A percentile compares a stretch with the other conserved stretches of the same genome.
Evolutionary conservation across 2,888 invertebrate genomes (phyloP).

Genomic region (Clunio marinus): DNA sequence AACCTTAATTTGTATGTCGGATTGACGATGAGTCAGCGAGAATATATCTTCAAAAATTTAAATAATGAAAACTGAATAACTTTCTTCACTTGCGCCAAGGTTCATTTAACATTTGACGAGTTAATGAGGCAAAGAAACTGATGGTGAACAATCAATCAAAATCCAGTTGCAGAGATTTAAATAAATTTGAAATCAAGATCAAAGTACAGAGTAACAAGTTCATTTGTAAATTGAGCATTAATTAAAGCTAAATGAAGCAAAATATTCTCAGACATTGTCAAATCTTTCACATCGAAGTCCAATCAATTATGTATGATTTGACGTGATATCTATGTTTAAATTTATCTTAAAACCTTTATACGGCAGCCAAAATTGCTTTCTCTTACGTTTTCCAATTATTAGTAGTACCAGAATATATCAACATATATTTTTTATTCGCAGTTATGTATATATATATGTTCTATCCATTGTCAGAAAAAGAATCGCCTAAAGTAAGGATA

Average conservation of each 20-base stretch:
- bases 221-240: constrained; percentile 31
- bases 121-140: constrained; percentile 21
- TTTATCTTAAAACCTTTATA: too few species aligned
- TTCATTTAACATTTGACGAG: constrained; percentile 10
- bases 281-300: background rate
- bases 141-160: constrained; percentile 31
- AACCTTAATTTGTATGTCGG: background rate
- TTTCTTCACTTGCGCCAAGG: constrained; percentile 11
- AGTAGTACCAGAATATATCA: too few species aligned
- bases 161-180: constrained; percentile 15
- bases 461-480: too few species aligned
- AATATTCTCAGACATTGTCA: background rate
- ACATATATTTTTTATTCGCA: too few species aligned
- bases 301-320: too few species aligned
- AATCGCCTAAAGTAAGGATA: too few species aligned
- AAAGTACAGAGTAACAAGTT: constrained; percentile 13
- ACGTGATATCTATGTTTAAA: too few species aligned
- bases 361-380: too few species aligned
- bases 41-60: background rate
- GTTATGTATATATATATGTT: too few species aligned
- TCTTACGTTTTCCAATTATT: too few species aligned
- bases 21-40: constrained; percentile 7
- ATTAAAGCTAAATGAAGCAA: constrained; percentile 22
- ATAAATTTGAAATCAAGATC: background rate
- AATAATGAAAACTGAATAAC: background rate